A percentile compares a stretch with the other conserved stretches of the same genome.
Conservation (phyloP, 2,113 vertebrate genomes). For the Urocolius indicus region DNA sequence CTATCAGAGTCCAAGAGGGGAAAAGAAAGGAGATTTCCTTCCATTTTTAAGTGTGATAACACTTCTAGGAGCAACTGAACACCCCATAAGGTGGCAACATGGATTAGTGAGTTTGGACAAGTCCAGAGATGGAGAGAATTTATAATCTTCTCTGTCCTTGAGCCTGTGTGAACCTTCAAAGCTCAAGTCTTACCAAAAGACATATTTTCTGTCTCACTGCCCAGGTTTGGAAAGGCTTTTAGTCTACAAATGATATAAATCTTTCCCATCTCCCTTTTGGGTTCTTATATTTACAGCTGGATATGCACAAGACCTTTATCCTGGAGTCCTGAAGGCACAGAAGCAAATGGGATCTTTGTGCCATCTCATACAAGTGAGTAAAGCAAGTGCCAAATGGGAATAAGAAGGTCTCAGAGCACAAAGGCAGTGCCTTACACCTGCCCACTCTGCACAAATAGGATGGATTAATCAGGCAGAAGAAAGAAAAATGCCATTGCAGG, state of each 20-base stretch:
- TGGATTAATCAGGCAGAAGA: neutral
- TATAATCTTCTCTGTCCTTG: neutral
- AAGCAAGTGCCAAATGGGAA: neutral
- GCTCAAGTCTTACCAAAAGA: neutral
- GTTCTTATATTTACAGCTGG: neutral
- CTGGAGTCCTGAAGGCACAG: too few relatives aligned
- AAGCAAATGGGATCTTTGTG: neutral
- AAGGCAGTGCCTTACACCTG: neutral
- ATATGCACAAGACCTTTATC: fast-evolving
- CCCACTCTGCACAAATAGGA: neutral
- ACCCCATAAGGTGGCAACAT: fast-evolving
- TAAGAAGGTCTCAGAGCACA: neutral
- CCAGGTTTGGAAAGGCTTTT: neutral
- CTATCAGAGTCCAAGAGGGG: neutral
- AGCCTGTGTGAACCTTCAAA: neutral
- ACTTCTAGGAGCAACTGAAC: neutral
- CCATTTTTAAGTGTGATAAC: neutral
- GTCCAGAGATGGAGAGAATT: neutral
- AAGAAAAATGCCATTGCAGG: neutral
- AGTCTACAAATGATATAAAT: neutral
- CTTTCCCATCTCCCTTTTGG: neutral
- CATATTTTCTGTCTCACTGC: neutral
- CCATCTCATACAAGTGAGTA: neutral
- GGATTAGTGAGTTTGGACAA: neutral
- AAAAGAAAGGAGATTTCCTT: neutral